Base-by-base conservation (phyloP, 2,888 invertebrate genomes). In the Abrostola tripartita region DNA sequence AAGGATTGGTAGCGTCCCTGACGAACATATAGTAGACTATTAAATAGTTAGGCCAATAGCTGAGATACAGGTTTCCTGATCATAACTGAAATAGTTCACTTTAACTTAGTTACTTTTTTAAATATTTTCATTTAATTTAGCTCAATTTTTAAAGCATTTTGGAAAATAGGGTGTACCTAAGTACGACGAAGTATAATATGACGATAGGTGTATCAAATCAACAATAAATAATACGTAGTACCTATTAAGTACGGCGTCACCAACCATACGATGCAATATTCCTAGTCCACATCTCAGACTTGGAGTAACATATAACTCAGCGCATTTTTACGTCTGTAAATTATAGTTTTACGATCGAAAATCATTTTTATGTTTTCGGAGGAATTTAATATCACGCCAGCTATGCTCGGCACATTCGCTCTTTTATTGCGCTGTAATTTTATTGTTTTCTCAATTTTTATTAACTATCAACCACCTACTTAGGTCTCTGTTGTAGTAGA, bases 281-380 rank as follows among this genome's bases (percentile, higher is more conserved):
- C 78, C 79, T 76, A 80, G 74, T 81, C 75, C 80, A 80, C 81
- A 84, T 86, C 81, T 79, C 81, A 81, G 81, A 81, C 86, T 81
- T 75, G 75, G 79, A 84, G 88, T 89, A 90, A 90, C 89, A 86
- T 88, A 92, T 90, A 92, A 91, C 90, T 93, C 92, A 92, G 93
- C 93, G 89, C 87, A 92, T 92, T 94, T 92, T 94, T 94, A 95
- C 94, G 94, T 93, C 92, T 94, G 95, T 94, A 95, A 95, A 95
- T 94, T 95, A 94, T 94, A 89, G 91, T 95, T 94, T 95, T 95
- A 95, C 93, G 95, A 94, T 92, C 94, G 91, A 93, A 94, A 95
- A 94, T 94, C 92, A 94, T 94, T 94, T 94, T 94, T 94, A 94
- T 94, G 94, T 92, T 94, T 94, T 93, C 90, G 90, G 87, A 90